Evolutionary conservation across 30 jellyfish, hydroid and myxozoan genomes (phyloP), one percentile per base, ranked within the genome.

Genomic region (Pseudorhiza aurosa): DNA sequence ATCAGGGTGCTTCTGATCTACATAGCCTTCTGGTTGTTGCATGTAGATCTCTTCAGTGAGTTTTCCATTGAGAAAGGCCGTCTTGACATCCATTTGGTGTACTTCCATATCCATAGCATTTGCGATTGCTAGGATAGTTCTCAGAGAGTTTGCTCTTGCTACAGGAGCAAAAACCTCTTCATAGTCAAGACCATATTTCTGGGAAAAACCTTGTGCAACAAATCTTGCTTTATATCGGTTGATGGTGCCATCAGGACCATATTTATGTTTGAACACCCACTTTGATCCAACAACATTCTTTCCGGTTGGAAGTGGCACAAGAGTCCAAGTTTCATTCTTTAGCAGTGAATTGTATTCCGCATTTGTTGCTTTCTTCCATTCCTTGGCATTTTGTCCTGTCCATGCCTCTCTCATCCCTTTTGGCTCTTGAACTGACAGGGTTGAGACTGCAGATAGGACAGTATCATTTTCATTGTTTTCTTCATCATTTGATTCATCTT

Each of bases 1-100:
- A 32, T 75, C 43, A 10, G 96, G 82, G 2, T 62, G 72, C 5
- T 62, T 28, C 45, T 73, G 35, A 65, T 65, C 87, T 5, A 68
- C 75, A 70, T 58, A 74, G 49, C 96, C 91, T 26, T 77, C 91
- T 37, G 87, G 91, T 35, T 85, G 96, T 67, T 50, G 59, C 86
- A 85, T 63, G 77, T 59, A 85, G 18, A 85, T 85, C 47, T 85
- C 96, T 17, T 63, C 24, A 24, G 75, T 91, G 3, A 85, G 47
- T 8, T 73, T 75, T 50, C 87, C 87, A 27, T 73, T 56, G 11
- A 73, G 39, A 55, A 53, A 53, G 30, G 75, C 75, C 12, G 87
- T 73, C 44, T 73, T 36, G 21, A 73, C 75, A 63, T 73, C 87
- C 74, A 73, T 73, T 55, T 73, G 87, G 19, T 73, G 87, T 25